Evolutionary conservation across 53 echinoderm and acorn worm species (phyloP), one percentile per base, ranked within the genome.

Genomic region (Hippasteria phrygiana): DNA sequence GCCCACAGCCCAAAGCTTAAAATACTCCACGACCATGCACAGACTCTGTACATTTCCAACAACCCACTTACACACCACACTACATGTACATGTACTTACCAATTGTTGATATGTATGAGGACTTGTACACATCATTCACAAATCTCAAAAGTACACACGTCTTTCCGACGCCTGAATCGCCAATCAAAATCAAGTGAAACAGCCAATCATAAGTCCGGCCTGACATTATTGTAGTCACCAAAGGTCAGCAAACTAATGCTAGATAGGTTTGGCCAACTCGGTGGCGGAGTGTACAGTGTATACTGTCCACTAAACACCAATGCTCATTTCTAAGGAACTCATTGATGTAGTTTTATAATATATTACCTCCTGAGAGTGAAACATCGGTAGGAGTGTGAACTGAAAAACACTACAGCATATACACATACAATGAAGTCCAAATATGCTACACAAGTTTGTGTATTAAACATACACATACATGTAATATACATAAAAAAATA

Each of bases 61-160:
- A n/a, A n/a, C n/a, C n/a, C n/a, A n/a, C n/a, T n/a, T n/a, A n/a
- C n/a, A n/a, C n/a, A n/a, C n/a, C n/a, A n/a, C n/a, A n/a, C n/a
- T n/a, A n/a, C n/a, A n/a, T n/a, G n/a, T n/a, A n/a, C n/a, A n/a
- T n/a, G n/a, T n/a, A 92, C 96, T 96, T 87, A 96, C 96, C 96
- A 88, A 96, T 96, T 71, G 96, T 96, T 83, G 96, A 96, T 93
- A 96, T 94, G 92, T 94, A 96, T 41, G 94, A 92, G 48, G 87
- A 90, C 47, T 90, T 96, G 79, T 93, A 96, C 54, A 91, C 91
- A 54, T 91, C 94, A 55, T 90, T 91, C 72, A 94, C 80, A 89
- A 94, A 96, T 71, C 96, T 96, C 87, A 93, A 90, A 63, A 96
- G 87, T 75, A 94, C 91, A 70, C 96, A 96, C 37, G 96, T 96